Conservation (phyloP, 2,797 vertebrate species). For the Zenarchopterus dispar region DNA sequence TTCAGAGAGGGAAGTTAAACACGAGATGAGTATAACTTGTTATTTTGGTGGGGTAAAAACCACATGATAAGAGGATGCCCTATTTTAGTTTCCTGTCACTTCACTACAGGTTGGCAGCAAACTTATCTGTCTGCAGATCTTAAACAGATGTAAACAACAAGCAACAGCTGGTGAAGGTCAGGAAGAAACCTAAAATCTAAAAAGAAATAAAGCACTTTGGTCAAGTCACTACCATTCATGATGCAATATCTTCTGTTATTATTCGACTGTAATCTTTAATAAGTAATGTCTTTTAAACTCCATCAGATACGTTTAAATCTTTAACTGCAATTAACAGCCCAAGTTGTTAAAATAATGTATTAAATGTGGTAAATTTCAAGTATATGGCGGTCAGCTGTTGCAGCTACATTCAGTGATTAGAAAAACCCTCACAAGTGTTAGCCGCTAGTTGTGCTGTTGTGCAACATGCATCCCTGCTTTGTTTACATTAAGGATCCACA, state of each 20-base stretch:
- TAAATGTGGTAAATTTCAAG: too few species aligned
- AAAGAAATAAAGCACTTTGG: neutral
- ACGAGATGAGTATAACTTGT: constrained; percentile 49
- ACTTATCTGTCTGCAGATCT: constrained; percentile 12
- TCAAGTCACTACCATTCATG: neutral
- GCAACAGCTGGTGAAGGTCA: constrained; percentile 1
- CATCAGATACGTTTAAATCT: neutral
- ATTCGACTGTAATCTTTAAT: too few species aligned
- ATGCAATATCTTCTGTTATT: too few species aligned
- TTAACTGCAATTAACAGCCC: neutral
- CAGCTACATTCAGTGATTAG: too few species aligned
- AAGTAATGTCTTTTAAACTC: too few species aligned
- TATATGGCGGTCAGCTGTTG: too few species aligned
- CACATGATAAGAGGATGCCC: constrained; percentile 70
- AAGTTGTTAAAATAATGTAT: too few species aligned
- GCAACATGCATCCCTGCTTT: neutral
- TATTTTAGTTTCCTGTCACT: constrained; percentile 69
- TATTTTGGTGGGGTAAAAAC: constrained; percentile 58
- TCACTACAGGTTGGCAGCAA: constrained; percentile 32
- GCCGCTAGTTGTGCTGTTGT: neutral
- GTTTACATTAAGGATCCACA: neutral
- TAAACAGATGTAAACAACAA: constrained; percentile 13
- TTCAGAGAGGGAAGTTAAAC: constrained; percentile 53
- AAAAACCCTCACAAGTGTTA: too few species aligned
- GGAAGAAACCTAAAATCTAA: neutral